These are phyloP conservation scores for Alectoris magna DNA, from an alignment of 2,797 vertebrate species.

Conservation along the genomic window DNA sequence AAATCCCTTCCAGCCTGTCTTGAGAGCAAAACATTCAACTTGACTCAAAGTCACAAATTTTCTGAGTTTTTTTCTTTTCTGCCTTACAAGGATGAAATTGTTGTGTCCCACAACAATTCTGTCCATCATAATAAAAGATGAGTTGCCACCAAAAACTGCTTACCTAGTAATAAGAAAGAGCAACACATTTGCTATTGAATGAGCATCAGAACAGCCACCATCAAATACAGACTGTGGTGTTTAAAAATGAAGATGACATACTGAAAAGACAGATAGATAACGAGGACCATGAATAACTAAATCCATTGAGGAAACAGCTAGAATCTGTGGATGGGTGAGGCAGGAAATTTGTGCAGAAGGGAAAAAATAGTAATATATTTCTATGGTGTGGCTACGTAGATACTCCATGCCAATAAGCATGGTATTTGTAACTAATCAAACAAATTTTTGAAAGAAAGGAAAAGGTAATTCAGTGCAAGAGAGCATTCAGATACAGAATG, in stretches of 20 bases:
- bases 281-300: neutral
- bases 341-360: neutral
- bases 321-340: neutral
- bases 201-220: neutral
- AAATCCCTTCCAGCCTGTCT: neutral
- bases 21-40: neutral
- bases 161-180: neutral
- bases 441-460: neutral
- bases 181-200: neutral
- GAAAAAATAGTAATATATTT: neutral
- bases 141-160: neutral
- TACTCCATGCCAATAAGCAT: neutral
- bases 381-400: neutral
- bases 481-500: neutral
- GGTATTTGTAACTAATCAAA: neutral
- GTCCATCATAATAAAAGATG: conserved; percentile 12
- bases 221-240: neutral
- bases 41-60: neutral
- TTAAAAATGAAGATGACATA: neutral
- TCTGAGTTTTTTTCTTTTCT: neutral
- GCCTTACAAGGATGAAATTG: neutral
- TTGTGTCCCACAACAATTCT: neutral
- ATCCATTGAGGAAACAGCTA: neutral
- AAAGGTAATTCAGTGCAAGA: neutral
- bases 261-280: neutral